A percentile compares a stretch with the other conserved stretches of the same genome.
Conservation (phyloP, 2,113 vertebrate species). For the Tiliqua scincoides region DNA sequence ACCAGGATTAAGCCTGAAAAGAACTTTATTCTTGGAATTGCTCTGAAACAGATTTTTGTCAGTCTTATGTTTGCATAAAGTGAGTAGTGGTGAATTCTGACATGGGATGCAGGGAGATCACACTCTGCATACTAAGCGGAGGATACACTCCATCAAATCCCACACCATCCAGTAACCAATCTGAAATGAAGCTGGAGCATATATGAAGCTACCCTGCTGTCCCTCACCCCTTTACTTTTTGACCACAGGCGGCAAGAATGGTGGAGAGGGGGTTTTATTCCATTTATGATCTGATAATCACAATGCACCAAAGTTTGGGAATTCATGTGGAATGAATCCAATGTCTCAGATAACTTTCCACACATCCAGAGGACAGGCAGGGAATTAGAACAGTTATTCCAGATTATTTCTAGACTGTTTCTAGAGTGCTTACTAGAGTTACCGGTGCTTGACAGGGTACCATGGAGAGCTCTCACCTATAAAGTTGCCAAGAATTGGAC, state of each 20-base stretch:
- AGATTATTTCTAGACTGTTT: background rate
- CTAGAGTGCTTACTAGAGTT: too few relatives aligned
- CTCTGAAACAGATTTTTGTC: background rate
- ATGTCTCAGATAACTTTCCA: background rate
- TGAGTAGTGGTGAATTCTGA: background rate
- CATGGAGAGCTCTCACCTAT: too few relatives aligned
- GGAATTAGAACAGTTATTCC: background rate
- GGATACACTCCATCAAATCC: background rate
- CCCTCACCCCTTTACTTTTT: background rate
- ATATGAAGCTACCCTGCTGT: background rate
- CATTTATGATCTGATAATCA: background rate
- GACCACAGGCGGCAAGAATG: background rate
- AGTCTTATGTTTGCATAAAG: background rate
- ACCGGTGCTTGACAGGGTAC: too few relatives aligned
- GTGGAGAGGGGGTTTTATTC: background rate
- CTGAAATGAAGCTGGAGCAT: background rate
- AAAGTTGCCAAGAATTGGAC: too few relatives aligned
- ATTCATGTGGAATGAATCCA: background rate
- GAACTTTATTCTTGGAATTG: background rate
- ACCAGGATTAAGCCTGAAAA: background rate
- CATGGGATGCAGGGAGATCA: background rate
- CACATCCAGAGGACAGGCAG: background rate
- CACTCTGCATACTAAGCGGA: background rate
- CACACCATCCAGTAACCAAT: background rate
- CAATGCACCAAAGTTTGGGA: background rate